Conservation (phyloP, 1,140 invertebrate genomes). For the Drosophila bifasciata region DNA sequence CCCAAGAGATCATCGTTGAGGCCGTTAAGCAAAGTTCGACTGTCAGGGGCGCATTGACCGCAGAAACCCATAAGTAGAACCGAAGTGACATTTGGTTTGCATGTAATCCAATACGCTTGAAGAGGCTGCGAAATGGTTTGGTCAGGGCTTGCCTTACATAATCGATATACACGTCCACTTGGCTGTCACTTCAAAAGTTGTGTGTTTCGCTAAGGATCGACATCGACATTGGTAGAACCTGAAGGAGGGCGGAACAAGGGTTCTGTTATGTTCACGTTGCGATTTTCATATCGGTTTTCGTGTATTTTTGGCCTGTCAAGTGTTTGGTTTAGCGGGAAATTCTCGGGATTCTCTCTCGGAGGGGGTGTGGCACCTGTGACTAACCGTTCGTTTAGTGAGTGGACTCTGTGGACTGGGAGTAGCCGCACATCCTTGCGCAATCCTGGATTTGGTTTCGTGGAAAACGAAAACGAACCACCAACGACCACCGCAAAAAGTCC, state of each 20-base stretch:
- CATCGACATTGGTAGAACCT: constrained; percentile 6
- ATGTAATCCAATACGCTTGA: constrained; percentile 72
- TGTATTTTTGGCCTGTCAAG: constrained; percentile 35
- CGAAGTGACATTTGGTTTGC: constrained; percentile 53
- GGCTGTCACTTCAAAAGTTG: constrained; percentile 11
- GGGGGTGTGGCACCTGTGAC: constrained; percentile 67
- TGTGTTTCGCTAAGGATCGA: neutral
- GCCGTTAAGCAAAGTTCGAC: constrained; percentile 75
- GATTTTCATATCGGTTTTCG: constrained; percentile 45
- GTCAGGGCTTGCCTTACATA: constrained; percentile 69
- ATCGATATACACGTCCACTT: constrained; percentile 40
- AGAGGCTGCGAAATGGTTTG: constrained; percentile 64
- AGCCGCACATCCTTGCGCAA: constrained; percentile 29
- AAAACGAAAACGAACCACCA: neutral
- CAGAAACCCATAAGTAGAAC: constrained; percentile 40
- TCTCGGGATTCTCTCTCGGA: constrained; percentile 19
- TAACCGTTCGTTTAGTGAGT: constrained; percentile 28
- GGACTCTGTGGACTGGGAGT: neutral
- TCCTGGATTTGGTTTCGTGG: constrained; percentile 35
- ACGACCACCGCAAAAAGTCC: constrained; percentile 33
- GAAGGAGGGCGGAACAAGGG: constrained; percentile 29
- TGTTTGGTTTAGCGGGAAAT: constrained; percentile 75
- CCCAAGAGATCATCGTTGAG: constrained; percentile 13
- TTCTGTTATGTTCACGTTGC: constrained; percentile 50
- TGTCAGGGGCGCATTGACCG: constrained; percentile 62